phyloP scores from a whole-genome alignment of 2,888 invertebrate genomes.

The Laothoe populi region DNA sequence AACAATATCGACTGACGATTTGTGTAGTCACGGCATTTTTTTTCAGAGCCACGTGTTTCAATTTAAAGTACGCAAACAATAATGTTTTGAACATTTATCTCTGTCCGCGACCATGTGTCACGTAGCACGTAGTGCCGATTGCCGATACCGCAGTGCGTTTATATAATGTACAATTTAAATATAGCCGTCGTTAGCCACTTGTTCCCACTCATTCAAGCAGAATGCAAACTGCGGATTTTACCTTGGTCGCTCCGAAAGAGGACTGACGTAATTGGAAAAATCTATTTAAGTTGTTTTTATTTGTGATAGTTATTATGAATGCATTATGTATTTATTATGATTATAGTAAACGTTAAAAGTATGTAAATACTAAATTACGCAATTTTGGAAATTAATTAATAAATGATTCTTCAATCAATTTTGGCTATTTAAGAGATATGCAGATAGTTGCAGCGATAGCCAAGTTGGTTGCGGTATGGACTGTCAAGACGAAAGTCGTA shows the following conservation, averaged over 20 bases:
- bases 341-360: too few species aligned
- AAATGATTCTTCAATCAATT: too few species aligned
- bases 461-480: too few species aligned
- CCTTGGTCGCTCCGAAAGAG: not conserved
- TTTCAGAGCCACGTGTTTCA: constrained; percentile 15
- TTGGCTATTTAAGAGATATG: too few species aligned
- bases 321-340: too few species aligned
- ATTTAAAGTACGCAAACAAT: not conserved
- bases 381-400: too few species aligned
- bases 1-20: not conserved
- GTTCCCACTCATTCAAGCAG: constrained; percentile 10
- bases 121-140: too few species aligned
- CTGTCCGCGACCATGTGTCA: not conserved
- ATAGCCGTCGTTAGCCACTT: constrained; percentile 18
- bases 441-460: too few species aligned
- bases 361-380: too few species aligned
- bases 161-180: constrained; percentile 13
- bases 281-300: too few species aligned
- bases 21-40: constrained; percentile 29
- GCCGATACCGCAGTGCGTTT: not conserved
- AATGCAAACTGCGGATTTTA: constrained; percentile 8
- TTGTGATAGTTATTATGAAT: too few species aligned
- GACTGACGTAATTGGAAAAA: not conserved
- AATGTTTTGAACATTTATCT: constrained; percentile 10
- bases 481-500: too few species aligned